A percentile compares a stretch with the other conserved stretches of the same genome.
Conservation (phyloP, 2,888 invertebrate genomes). For the Antheraea assamensis region DNA sequence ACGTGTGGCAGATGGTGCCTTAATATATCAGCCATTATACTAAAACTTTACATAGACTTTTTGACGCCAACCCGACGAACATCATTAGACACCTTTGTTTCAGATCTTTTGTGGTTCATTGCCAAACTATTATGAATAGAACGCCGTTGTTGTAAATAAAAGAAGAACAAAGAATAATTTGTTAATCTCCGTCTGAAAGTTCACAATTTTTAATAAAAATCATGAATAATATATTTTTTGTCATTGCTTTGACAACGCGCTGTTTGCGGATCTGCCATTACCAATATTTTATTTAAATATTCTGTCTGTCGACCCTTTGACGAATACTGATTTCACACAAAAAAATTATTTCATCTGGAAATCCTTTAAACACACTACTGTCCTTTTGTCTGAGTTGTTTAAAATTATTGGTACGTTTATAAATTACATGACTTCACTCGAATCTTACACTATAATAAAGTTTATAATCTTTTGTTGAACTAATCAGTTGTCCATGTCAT, state of each 20-base stretch:
- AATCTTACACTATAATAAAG: too few species aligned
- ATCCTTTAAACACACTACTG: too few species aligned
- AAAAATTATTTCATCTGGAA: too few species aligned
- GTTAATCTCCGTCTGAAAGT: neutral
- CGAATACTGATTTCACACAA: too few species aligned
- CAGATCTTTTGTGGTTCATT: neutral
- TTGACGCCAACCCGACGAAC: neutral
- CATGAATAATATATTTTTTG: too few species aligned
- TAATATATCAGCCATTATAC: neutral
- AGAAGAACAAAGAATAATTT: neutral
- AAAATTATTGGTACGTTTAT: too few species aligned
- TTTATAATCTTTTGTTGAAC: neutral
- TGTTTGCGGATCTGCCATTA: too few species aligned
- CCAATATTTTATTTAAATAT: too few species aligned
- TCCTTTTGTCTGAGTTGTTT: too few species aligned
- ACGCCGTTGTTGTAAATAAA: neutral
- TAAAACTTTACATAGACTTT: neutral
- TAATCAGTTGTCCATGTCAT: neutral
- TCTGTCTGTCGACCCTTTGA: too few species aligned
- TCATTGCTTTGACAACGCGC: too few species aligned
- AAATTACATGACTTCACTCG: too few species aligned
- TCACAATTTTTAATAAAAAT: neutral
- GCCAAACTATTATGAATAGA: constrained; percentile 5
- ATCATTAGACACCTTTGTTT: neutral
- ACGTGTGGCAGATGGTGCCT: neutral